Evolutionary conservation across 2,113 vertebrate genomes (phyloP), one percentile per base, ranked within the genome.

Genomic region (Elachura formosa): DNA sequence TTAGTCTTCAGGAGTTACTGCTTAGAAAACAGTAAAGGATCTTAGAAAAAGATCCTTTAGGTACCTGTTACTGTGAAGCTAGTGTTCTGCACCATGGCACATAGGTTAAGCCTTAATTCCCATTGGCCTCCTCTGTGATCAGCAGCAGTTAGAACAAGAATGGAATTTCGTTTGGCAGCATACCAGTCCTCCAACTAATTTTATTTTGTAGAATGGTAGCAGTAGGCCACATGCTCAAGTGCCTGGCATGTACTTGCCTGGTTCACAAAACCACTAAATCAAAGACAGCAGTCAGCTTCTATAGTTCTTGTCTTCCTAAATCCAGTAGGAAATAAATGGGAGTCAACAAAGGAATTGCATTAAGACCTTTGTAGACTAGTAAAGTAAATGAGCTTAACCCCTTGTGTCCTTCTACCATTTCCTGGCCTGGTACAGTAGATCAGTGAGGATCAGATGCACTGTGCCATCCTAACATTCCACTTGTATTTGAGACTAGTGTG

Each of bases 401-500:
- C 29, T 84, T 59, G 38, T n/a, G 63, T 83, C 8, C 38, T 84
- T 48, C 51, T 52, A 23, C 67, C 73, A 5, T 81, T 87, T 36
- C 52, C 38, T 77, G 36, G 31, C 31, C 36, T 72, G 34, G 7
- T 49, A 9, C 11, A 51, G 24, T 8, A 68, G 63, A 34, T 68
- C 46, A 68, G n/a, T 63, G 49, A 45, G 38, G 33, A 63, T 82
- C 34, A 25, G 13, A 26, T 72, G 40, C 52, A 12, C 52, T 43
- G 36, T 51, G 41, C 58, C 33, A 51, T 68, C 56, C 79, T 59
- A 29, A 59, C 12, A 9, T 33, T 40, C 25, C 38, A 10, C 20
- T 58, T 59, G 29, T 59, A 6, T 88, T 81, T 69, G 56, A 59
- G 66, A 46, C 11, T 0, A 0, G 0, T 34, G 9, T 46, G 31